Percentiles rank a stretch among this genome's conserved stretches.
phyloP scores from a whole-genome alignment of 1,140 invertebrate species.

The Drosophila setifemur region DNA sequence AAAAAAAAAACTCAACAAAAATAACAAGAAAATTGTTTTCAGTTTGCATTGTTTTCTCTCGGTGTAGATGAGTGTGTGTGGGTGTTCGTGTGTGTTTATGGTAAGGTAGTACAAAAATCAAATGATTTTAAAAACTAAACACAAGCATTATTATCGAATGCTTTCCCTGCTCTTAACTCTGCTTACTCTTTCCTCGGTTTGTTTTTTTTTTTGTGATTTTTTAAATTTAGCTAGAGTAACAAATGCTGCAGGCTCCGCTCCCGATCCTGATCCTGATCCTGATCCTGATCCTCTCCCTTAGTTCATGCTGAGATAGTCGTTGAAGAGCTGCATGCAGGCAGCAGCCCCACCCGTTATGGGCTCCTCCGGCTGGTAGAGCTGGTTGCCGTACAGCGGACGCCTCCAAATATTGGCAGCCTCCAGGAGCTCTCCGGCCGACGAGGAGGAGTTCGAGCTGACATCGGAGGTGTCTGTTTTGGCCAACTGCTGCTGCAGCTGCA shows the following conservation, averaged over 20 bases:
- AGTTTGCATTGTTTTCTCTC: constrained; percentile 55
- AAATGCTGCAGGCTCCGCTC: constrained; percentile 25
- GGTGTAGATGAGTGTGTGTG: constrained; percentile 10
- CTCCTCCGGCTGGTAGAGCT: constrained; percentile 48
- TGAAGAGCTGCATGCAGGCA: constrained; percentile 85
- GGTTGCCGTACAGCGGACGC: constrained; percentile 20
- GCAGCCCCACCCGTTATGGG: constrained; percentile 73
- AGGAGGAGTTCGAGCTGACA: constrained; percentile 71
- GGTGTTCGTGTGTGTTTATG: not conserved
- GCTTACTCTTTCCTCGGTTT: constrained; percentile 20
- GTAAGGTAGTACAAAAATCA: constrained; percentile 30
- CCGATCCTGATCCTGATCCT: no score
- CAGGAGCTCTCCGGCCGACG: constrained; percentile 54
- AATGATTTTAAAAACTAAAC: constrained; percentile 35
- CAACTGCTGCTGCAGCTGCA: no score
- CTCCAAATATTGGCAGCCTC: constrained; percentile 64
- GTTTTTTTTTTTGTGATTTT: not conserved
- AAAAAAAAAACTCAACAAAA: constrained; percentile 71
- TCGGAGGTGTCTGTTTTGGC: constrained; percentile 49
- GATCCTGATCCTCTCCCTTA: constrained; percentile 51
- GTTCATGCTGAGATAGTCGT: constrained; percentile 85
- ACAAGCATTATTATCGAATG: not conserved
- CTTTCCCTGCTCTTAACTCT: constrained; percentile 21
- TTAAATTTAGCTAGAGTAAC: constrained; percentile 64
- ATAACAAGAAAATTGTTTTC: constrained; percentile 67